Conservation (phyloP, 2,888 invertebrate species). For the Hirtodrosophila histrioides region DNA sequence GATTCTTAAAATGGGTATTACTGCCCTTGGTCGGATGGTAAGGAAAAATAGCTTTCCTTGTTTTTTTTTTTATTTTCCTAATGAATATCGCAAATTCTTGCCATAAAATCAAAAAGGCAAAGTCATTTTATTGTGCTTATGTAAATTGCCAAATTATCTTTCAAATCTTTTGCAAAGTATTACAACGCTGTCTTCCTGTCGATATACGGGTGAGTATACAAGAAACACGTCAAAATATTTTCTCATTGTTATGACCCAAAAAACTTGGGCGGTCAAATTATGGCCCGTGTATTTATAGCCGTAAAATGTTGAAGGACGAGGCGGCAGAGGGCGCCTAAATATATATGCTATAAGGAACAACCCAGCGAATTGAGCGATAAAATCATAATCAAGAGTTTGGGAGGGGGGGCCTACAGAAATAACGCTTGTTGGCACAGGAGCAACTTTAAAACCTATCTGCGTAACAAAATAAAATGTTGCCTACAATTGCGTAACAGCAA, state of each 20-base stretch:
- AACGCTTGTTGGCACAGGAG: constrained; percentile 13
- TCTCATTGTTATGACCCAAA: neutral
- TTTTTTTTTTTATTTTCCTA: no score
- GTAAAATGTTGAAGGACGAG: neutral
- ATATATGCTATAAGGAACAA: constrained; percentile 48
- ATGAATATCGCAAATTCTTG: no score
- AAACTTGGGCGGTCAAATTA: constrained; percentile 21
- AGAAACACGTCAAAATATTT: no score
- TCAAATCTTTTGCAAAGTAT: no score
- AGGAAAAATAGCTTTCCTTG: no score
- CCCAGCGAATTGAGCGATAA: constrained; percentile 34
- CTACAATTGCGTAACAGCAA: constrained; percentile 43
- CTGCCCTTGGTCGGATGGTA: no score
- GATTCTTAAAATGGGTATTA: no score
- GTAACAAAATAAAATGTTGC: constrained; percentile 11
- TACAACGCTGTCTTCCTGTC: no score
- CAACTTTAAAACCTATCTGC: constrained; percentile 27
- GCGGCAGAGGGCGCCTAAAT: constrained; percentile 40
- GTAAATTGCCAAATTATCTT: no score
- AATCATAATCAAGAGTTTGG: constrained; percentile 24
- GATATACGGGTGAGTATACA: no score
- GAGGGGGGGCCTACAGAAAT: constrained; percentile 1
- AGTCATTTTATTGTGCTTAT: no score
- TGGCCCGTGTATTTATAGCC: constrained; percentile 65
- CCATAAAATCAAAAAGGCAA: no score